Base-by-base conservation (phyloP, 2,797 vertebrate species). In the Tapera naevia region DNA sequence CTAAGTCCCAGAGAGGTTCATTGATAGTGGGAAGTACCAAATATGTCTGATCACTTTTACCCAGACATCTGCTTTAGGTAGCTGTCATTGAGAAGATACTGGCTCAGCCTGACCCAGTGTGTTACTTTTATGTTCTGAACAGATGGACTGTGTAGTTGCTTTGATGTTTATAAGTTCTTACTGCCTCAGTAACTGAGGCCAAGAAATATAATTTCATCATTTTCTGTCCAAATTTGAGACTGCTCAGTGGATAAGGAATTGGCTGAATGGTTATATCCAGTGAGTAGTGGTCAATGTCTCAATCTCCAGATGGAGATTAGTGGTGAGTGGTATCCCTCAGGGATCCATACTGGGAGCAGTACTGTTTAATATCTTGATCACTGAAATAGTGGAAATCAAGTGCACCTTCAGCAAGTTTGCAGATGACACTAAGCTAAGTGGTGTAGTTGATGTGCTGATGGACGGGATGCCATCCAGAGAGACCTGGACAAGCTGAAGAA, bases 301-400 rank as follows among this genome's bases (percentile, higher is more conserved):
- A 21, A 25, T 50, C 13, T 56, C 19, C 32, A 30, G 16, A 7
- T 25, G 35, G 41, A 67, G 54, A 37, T n/a, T 6, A 12, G 41
- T 50, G 41, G 53, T 0, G 2, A 71, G n/a, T 60, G 15, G n/a
- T n/a, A n/a, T n/a, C n/a, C n/a, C n/a, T n/a, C n/a, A n/a, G n/a
- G n/a, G n/a, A n/a, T n/a, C n/a, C 1, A 0, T 50, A 30, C 1
- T 37, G 70, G 32, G 10, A 37, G 46, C 7, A 12, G 12, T 56
- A 46, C 19, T 56, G 10, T 50, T 83, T 56, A 39, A 24, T 45
- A n/a, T 66, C 41, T 37, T 56, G 28, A 32, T 45, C 28, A 78
- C 0, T 83, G 60, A 33, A 11, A 16, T 12, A 41, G 11, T 27
- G 25, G 13, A 24, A 64, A n/a, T 41, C 1, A 2, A 53, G 33